A percentile compares a stretch with the other conserved stretches of the same genome.
These are phyloP conservation scores for Pygathrix nemaeus DNA, from an alignment of 2,113 vertebrate genomes.

Conservation along the genomic window DNA sequence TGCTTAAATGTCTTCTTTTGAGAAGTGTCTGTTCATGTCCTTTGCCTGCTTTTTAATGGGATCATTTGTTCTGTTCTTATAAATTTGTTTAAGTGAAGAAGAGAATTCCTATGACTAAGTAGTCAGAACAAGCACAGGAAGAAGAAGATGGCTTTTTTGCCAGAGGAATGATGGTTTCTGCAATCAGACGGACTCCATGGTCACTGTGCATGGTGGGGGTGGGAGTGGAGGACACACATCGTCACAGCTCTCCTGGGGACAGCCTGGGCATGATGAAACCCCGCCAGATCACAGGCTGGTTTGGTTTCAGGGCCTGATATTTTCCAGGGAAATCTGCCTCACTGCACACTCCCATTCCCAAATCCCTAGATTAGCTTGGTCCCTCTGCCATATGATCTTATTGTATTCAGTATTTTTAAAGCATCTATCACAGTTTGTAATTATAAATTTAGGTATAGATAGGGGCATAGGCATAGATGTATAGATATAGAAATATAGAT, in stretches of 20 bases:
- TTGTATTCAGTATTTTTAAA: background rate
- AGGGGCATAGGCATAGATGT: background rate
- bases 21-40: too few relatives aligned
- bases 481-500: background rate
- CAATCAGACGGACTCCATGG: fast-evolving
- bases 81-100: background rate
- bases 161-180: background rate
- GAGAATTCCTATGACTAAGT: conserved; percentile 23
- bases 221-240: fast-evolving
- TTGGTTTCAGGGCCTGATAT: background rate
- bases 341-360: fast-evolving
- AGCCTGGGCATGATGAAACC: background rate
- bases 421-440: background rate
- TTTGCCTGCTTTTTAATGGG: too few relatives aligned
- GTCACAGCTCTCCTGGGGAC: background rate
- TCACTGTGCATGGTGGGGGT: background rate
- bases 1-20: too few relatives aligned
- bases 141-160: background rate
- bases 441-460: background rate
- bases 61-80: too few relatives aligned
- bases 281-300: background rate
- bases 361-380: background rate
- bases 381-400: background rate
- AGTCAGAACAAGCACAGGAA: fast-evolving
- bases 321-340: background rate